Base-by-base conservation (phyloP, 2,113 vertebrate species). In the Rhea americana region DNA sequence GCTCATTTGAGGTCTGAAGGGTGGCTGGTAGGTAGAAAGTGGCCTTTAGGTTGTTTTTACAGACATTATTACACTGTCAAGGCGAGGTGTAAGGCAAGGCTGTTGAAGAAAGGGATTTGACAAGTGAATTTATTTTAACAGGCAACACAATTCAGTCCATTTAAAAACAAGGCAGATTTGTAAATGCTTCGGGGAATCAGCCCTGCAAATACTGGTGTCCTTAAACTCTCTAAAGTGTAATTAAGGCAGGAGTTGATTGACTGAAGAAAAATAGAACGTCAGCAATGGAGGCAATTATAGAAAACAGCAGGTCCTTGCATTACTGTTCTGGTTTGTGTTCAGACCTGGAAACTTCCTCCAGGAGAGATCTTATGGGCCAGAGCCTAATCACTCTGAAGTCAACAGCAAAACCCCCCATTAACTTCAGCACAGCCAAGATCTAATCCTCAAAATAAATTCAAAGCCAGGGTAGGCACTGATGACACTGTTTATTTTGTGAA, bases 161-260 rank as follows among this genome's bases (percentile, higher is more conserved):
- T 89, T 73, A 68, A 79, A 76, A 91, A 39, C 82, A 20, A 37
- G 65, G 73, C 73, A 71, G 91, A 58, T 24, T 67, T 32, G 66
- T 45, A 88, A 91, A 82, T 30, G 61, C 88, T 91, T 81, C 74
- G n/a, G 91, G 85, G 95, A 92, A 61, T 14, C 71, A 30, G 45
- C 35, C 41, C 72, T 11, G 39, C 67, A 82, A 65, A 61, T 35
- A 13, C 37, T 45, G 82, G 39, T 91, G 78, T 77, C 75, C 19
- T 1, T 30, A 70, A 32, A 48, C 58, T 89, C 91, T 85, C 91
- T 22, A 11, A 87, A 65, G 85, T 22, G 35, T 80, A 93, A 96
- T 96, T 96, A 94, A 73, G 59, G 63, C 58, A 93, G 95, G 94
- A 95, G 91, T 91, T 95, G 93, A 93, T 94, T 94, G 95, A 93